Evolutionary conservation across 2,888 invertebrate species (phyloP).

Genomic region (Drosophila cognata): DNA sequence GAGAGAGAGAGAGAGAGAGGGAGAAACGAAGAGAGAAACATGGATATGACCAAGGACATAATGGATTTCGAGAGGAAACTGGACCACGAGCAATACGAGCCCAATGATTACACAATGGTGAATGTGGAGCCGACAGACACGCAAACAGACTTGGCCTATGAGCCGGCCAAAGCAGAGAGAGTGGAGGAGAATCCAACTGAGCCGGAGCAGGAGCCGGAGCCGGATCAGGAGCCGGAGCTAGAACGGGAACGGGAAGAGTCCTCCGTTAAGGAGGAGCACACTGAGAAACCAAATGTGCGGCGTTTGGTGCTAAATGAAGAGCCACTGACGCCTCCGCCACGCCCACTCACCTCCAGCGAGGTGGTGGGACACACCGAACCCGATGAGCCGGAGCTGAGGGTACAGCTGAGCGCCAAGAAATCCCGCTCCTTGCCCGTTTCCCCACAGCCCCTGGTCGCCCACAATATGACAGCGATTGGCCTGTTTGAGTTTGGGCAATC

Average conservation of each 20-base stretch:
- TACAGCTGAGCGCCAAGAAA: constrained; percentile 75
- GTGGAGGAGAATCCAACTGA: neutral
- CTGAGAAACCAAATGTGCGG: constrained; percentile 31
- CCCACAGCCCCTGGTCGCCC: constrained; percentile 67
- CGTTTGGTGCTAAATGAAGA: constrained; percentile 36
- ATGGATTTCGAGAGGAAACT: constrained; percentile 78
- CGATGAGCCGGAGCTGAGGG: constrained; percentile 71
- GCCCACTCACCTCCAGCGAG: constrained; percentile 82
- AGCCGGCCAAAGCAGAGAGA: constrained; percentile 25
- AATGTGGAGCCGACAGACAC: constrained; percentile 34
- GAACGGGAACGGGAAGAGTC: neutral
- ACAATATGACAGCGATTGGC: constrained; percentile 64
- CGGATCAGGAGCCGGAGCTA: neutral
- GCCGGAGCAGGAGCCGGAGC: neutral
- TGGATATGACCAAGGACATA: constrained; percentile 83
- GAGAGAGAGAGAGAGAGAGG: neutral
- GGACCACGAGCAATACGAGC: constrained; percentile 60
- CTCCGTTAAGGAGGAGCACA: constrained; percentile 25
- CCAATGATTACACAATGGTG: constrained; percentile 62
- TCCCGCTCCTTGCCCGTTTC: constrained; percentile 83
- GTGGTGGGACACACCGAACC: constrained; percentile 75
- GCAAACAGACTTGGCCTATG: constrained; percentile 33
- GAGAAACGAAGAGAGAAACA: constrained; percentile 28
- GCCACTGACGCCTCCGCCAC: constrained; percentile 80
- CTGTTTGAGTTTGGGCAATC: constrained; percentile 71